A percentile compares a stretch with the other conserved stretches of the same genome.
Evolutionary conservation across 1,140 invertebrate genomes (phyloP).

Genomic region (Calycopis cecrops): DNA sequence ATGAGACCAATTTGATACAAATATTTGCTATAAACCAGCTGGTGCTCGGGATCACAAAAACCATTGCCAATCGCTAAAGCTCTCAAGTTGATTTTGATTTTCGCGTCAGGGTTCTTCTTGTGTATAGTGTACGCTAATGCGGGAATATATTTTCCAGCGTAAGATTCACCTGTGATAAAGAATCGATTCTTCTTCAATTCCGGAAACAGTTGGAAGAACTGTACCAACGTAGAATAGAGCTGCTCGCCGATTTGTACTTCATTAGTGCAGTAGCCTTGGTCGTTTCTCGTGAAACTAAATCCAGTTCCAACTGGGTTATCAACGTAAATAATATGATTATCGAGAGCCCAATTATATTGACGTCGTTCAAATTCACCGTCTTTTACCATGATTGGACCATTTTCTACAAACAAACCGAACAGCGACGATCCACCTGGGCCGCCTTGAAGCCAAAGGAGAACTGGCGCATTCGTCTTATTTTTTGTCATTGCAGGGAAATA

Average conservation of each 20-base stretch:
- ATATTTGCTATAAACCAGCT: no score
- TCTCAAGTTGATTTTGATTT: constrained; percentile 80
- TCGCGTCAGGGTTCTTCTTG: no score
- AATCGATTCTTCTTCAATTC: no score
- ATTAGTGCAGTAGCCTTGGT: background rate
- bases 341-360: constrained; percentile 84
- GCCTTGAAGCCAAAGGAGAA: constrained; percentile 27
- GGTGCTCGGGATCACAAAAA: constrained; percentile 86
- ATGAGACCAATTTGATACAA: no score
- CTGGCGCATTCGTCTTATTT: constrained; percentile 7
- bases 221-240: constrained; percentile 79
- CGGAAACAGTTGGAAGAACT: no score
- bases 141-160: no score
- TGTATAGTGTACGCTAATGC: no score
- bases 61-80: constrained; percentile 92
- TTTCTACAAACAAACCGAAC: constrained; percentile 21
- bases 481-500: constrained; percentile 17
- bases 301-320: constrained; percentile 22
- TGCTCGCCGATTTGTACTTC: constrained; percentile 69
- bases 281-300: constrained; percentile 13
- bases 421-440: constrained; percentile 23
- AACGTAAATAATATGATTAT: constrained; percentile 73
- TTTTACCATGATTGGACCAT: constrained; percentile 16
- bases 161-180: no score
- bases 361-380: background rate